Base-by-base conservation (phyloP, 1,140 invertebrate species). In the Lethocerus indicus region DNA sequence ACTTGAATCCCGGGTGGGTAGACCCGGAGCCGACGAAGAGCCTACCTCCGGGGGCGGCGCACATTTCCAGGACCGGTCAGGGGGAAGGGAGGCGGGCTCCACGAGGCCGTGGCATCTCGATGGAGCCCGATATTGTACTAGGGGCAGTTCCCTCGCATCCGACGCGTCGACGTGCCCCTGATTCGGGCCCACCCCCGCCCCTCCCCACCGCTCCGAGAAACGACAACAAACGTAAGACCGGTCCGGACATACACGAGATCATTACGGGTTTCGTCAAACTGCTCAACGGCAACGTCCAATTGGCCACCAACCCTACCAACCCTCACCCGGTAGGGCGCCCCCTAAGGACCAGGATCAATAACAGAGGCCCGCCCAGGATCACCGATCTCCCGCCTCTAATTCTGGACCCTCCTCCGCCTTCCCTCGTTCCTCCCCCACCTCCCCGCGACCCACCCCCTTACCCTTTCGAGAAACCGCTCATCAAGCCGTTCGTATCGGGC, bases 191-290 rank as follows among this genome's bases (percentile, higher is more conserved):
- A 79, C 76, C 62, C 81, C 78, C 62, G 81, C 78, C 64, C 79
- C 80, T 59, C 81, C 78, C 59, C 69, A 75, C 27, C 70, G 74
- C 1, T 73, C 75, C 56, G 72, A 74, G 36, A 25, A 54, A 29
- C 16, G 40, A 32, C 26, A 52, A 57, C 35, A 27, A 51, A 44
- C 18, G 58, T 26, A 56, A 54, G 57, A 74, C 78, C 3, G 79
- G 76, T 61, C 81, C 82, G 18, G 85, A 89, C 62, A 87, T 90
- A 47, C 83, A 90, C 63, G 87, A 90, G 59, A 88, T 91, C 13
- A 86, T 92, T 43, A 87, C 85, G 6, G 87, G 86, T 12, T 84
- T 92, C 29, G 85, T 91, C 0, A 88, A 90, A 62, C 63, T 91
- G 1, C 64, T 91, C 1, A 88, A 90, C 57, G 87, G 87, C 1